These are phyloP conservation scores for Rambutsinella grinnellia DNA, from an alignment of 2,888 invertebrate genomes.

Conservation along the genomic window DNA sequence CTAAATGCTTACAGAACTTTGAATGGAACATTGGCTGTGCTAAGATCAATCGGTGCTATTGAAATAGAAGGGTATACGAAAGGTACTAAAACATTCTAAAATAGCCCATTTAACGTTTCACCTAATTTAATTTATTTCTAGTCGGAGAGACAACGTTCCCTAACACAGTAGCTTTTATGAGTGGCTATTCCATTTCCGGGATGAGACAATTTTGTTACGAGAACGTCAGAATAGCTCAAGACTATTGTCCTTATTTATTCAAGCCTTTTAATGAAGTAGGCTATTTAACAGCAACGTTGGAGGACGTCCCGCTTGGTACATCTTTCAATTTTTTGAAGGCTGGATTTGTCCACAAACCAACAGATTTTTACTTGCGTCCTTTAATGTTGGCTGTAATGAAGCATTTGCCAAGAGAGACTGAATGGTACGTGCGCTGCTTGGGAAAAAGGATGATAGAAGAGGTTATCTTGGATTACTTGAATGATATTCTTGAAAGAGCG, in stretches of 20 bases:
- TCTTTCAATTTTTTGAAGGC: constrained; percentile 37
- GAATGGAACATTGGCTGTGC: constrained; percentile 2
- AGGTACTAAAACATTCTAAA: constrained; percentile 15
- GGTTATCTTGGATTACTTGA: constrained; percentile 30
- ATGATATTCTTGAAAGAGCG: background rate
- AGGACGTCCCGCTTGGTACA: constrained; percentile 24
- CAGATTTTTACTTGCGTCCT: constrained; percentile 44
- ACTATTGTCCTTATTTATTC: constrained; percentile 44
- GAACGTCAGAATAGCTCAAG: constrained; percentile 1
- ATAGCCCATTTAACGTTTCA: background rate
- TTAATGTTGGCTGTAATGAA: constrained; percentile 29
- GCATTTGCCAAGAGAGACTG: background rate
- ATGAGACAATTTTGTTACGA: constrained; percentile 8
- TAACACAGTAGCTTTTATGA: constrained; percentile 41
- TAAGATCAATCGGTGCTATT: constrained; percentile 25
- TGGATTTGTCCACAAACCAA: constrained; percentile 39
- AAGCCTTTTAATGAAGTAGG: constrained; percentile 26
- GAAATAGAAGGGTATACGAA: constrained; percentile 48
- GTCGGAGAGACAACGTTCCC: constrained; percentile 49
- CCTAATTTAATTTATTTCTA: background rate
- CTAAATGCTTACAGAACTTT: constrained; percentile 30
- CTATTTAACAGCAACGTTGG: constrained; percentile 43
- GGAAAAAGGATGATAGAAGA: constrained; percentile 27
- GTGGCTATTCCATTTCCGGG: constrained; percentile 8
- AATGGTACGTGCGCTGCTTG: constrained; percentile 22